These are phyloP conservation scores for Rhinolophus sinicus DNA, from an alignment of 2,113 vertebrate species.

Conservation along the genomic window DNA sequence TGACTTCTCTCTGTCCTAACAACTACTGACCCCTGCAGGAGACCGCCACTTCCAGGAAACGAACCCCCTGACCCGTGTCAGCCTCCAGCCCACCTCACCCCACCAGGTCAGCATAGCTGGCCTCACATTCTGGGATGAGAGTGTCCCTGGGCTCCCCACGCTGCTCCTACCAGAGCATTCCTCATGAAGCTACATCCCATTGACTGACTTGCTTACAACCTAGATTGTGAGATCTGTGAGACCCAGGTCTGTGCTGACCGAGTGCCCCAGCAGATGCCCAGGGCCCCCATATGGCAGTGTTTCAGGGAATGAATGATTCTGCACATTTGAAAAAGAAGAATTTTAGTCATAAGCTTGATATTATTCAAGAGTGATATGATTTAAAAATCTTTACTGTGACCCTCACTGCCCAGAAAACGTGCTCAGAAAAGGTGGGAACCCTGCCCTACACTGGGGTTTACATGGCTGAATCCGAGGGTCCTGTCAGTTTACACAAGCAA, in stretches of 20 bases:
- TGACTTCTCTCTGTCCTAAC: neutral
- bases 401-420: neutral
- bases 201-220: too few species aligned
- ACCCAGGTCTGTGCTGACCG: too few species aligned
- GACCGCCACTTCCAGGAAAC: accelerated
- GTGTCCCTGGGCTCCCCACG: too few species aligned
- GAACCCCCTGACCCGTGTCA: too few species aligned
- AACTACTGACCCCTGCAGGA: neutral
- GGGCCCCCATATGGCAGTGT: too few species aligned
- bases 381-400: neutral
- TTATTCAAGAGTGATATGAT: neutral
- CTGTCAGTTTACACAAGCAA: neutral
- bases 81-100: too few species aligned
- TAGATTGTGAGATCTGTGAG: too few species aligned
- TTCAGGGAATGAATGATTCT: neutral
- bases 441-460: too few species aligned
- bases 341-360: neutral
- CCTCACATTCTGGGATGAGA: too few species aligned
- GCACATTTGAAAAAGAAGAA: neutral
- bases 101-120: too few species aligned
- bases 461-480: neutral
- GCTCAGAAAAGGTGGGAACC: accelerated
- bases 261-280: neutral
- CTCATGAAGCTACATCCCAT: too few species aligned
- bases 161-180: too few species aligned